A percentile compares a stretch with the other conserved stretches of the same genome.
Conservation (phyloP, 1,140 invertebrate species). For the Steinernema khuongi region DNA sequence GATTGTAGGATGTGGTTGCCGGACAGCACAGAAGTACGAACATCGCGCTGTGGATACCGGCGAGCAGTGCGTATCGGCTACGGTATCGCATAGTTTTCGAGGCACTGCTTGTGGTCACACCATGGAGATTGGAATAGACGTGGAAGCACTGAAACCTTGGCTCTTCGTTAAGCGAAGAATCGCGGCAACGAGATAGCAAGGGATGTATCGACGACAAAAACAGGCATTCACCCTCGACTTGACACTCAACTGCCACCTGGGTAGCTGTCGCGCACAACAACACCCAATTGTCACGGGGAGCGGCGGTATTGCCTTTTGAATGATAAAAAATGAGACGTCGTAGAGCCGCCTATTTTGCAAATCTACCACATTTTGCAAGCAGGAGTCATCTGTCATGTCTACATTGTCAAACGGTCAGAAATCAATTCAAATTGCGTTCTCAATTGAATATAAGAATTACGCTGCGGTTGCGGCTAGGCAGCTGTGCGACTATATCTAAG, state of each 20-base stretch:
- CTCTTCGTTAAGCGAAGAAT: background rate
- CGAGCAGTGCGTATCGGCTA: background rate
- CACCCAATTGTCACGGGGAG: background rate
- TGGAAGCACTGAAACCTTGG: background rate
- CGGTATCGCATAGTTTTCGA: constrained; percentile 3
- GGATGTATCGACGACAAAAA: background rate
- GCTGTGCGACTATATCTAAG: background rate
- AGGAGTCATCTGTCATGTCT: too few relatives aligned
- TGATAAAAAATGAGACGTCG: constrained; percentile 1
- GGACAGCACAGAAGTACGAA: background rate
- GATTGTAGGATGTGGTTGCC: background rate
- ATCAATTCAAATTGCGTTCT: too few relatives aligned
- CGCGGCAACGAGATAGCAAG: background rate
- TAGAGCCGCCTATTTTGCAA: background rate
- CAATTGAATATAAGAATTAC: too few relatives aligned
- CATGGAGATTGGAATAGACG: background rate
- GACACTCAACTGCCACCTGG: constrained; percentile 10
- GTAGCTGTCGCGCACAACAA: background rate
- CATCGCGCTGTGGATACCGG: constrained; percentile 9
- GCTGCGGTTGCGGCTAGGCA: background rate
- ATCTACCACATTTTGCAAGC: too few relatives aligned
- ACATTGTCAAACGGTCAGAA: too few relatives aligned
- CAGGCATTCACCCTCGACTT: constrained; percentile 4
- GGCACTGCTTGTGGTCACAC: constrained; percentile 7
- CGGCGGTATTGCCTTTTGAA: background rate